Evolutionary conservation across 2,888 invertebrate species (phyloP), one percentile per base, ranked within the genome.

Genomic region (Cheilosia grossa): DNA sequence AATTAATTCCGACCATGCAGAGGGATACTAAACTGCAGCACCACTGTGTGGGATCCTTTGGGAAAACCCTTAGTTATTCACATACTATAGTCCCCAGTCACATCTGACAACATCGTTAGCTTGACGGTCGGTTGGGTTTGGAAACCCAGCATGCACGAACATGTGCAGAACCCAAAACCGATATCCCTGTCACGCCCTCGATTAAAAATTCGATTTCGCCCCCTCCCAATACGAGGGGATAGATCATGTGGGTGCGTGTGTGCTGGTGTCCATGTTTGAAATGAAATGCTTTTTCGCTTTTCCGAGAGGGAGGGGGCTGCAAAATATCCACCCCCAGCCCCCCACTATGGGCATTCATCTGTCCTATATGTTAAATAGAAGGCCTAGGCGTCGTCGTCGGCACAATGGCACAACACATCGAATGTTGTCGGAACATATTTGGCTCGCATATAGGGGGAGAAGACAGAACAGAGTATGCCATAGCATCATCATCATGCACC

Each of bases 91-190:
- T n/a, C 17, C 49, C 37, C 21, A 64, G 73, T 83, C 79, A 83
- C 79, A 83, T 74, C 56, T 63, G 73, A 79, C 79, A 78, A 73
- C 72, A 63, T 82, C 78, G 73, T 78, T 78, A 73, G 61, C 72
- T 59, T 72, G 69, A 77, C 69, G 66, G 49, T 63, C 63, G 77
- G 73, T 69, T 78, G 54, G 61, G 58, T 69, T 51, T 56, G 37
- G 47, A 75, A 37, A 17, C 49, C 49, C 19, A 49, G 24, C 24
- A 30, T 7, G 30, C 49, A 59, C 17, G 24, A 51, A 58, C 2
- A 24, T 3, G 13, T n/a, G 27, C 33, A 30, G 30, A 27, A 30
- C 40, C 64, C 42, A 59, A 37, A 54, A 40, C 47, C 67, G 47
- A 73, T 74, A 80, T 54, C 51, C 61, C 61, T 53, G 75, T 63